phyloP scores from a whole-genome alignment of 1,140 invertebrate genomes.

The Pantala flavescens region DNA sequence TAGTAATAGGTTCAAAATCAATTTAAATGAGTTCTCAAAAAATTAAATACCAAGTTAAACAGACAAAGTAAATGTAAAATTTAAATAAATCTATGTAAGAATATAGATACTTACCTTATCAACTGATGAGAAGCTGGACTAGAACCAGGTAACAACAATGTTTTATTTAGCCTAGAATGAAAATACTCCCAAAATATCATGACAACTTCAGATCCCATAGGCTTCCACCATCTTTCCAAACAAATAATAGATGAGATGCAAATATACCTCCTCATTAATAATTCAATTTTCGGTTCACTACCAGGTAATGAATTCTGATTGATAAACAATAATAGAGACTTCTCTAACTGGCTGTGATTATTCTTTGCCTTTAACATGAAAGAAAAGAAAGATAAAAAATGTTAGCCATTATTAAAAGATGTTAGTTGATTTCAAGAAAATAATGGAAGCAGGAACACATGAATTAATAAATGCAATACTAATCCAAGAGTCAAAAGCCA shows the following conservation, averaged over 20 bases:
- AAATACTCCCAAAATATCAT: constrained; percentile 3
- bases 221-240: neutral
- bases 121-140: neutral
- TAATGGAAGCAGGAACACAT: too few relatives aligned
- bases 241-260: neutral
- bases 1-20: too few relatives aligned
- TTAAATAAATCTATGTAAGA: too few relatives aligned
- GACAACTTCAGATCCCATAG: neutral
- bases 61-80: too few relatives aligned
- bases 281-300: neutral
- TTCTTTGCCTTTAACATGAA: neutral
- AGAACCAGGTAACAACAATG: neutral
- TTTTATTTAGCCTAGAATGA: neutral
- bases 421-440: too few relatives aligned
- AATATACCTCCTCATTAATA: neutral
- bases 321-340: neutral
- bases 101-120: neutral
- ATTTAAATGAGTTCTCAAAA: too few relatives aligned
- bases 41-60: too few relatives aligned
- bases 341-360: neutral
- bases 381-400: too few relatives aligned
- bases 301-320: neutral
- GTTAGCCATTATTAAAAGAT: too few relatives aligned
- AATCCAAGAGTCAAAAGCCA: too few relatives aligned
- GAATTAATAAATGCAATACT: too few relatives aligned